These are phyloP conservation scores for Pygoscelis adeliae DNA, from an alignment of 2,113 vertebrate genomes.

Conservation along the genomic window DNA sequence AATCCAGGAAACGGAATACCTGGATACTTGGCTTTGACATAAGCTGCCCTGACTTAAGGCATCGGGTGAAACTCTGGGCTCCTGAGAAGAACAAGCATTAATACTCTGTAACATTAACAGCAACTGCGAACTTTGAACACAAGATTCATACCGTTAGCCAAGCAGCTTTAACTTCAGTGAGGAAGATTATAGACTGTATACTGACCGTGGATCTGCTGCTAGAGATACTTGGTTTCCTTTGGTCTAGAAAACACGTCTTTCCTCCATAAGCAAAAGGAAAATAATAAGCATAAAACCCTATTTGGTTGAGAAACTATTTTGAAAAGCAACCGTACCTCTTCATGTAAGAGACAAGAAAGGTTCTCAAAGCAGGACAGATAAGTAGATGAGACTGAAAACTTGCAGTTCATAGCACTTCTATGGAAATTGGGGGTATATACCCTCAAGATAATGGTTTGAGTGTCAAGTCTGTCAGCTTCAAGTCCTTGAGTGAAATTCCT, in stretches of 20 bases:
- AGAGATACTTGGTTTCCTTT: neutral
- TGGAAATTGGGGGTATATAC: neutral
- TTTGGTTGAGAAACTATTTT: neutral
- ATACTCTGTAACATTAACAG: neutral
- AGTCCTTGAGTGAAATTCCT: neutral
- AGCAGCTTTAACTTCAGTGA: neutral
- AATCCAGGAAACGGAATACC: neutral
- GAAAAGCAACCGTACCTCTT: neutral
- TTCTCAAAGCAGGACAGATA: neutral
- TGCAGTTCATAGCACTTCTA: neutral
- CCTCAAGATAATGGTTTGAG: neutral
- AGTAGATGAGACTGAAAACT: neutral
- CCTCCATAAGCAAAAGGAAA: neutral
- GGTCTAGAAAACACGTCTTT: neutral
- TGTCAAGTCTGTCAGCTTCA: neutral
- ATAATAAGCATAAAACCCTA: neutral
- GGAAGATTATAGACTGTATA: neutral
- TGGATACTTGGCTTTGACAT: neutral
- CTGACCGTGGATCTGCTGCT: accelerated
- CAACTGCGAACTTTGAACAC: neutral
- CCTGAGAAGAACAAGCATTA: neutral
- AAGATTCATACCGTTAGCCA: neutral
- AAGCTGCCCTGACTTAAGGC: neutral
- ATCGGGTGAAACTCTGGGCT: neutral
- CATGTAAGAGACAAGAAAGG: neutral